Conservation (phyloP, 2,113 vertebrate genomes). For the Drymodes brunneopygia region DNA sequence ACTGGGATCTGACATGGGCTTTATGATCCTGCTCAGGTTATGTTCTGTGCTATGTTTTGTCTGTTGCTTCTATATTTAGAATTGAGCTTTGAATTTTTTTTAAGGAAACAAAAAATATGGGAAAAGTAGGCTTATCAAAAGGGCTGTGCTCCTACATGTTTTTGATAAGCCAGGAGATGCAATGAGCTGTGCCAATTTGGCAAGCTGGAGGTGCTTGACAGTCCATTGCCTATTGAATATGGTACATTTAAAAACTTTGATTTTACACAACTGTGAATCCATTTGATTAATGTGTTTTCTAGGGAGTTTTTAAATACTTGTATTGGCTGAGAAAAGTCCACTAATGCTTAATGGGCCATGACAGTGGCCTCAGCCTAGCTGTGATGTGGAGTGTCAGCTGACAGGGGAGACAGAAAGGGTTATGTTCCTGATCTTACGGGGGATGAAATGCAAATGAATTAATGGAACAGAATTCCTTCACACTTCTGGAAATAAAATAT, state of each 20-base stretch:
- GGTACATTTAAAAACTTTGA: slow-evolving; percentile 14
- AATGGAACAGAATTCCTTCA: slow-evolving; percentile 13
- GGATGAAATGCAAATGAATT: slow-evolving; percentile 34
- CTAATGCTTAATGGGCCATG: slow-evolving; percentile 31
- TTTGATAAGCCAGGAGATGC: not conserved
- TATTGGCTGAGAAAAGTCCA: slow-evolving; percentile 18
- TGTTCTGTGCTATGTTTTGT: not conserved
- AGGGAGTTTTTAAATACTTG: slow-evolving; percentile 34
- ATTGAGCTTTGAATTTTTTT: not conserved
- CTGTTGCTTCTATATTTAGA: slow-evolving; percentile 26
- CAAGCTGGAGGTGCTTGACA: not conserved
- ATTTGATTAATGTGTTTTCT: slow-evolving; percentile 55
- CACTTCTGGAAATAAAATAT: not conserved
- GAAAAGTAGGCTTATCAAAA: not conserved
- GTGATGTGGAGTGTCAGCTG: not conserved
- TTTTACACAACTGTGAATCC: not conserved
- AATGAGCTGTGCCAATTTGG: slow-evolving; percentile 9
- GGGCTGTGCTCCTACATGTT: not conserved
- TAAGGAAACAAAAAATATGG: not conserved
- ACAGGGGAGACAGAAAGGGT: not conserved
- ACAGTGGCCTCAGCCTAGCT: not conserved
- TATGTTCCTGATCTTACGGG: slow-evolving; percentile 4
- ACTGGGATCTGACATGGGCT: not conserved
- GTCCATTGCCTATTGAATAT: slow-evolving; percentile 41
- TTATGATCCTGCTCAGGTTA: slow-evolving; percentile 22